phyloP scores from a whole-genome alignment of 2,113 vertebrate genomes.

The Xiphias gladius region DNA sequence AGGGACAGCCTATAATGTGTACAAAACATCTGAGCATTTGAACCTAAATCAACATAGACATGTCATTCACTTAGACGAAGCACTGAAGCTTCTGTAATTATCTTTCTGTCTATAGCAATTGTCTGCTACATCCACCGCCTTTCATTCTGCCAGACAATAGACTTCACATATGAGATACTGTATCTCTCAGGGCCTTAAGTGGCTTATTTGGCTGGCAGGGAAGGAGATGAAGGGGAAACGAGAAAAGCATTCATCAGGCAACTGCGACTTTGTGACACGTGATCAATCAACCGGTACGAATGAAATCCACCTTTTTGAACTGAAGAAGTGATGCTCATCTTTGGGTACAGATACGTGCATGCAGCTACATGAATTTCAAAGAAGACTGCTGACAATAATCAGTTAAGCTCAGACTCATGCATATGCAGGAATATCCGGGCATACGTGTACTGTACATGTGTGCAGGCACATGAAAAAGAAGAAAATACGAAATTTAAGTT shows the following conservation, averaged over 20 bases:
- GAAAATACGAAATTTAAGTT: not conserved
- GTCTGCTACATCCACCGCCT: constrained; percentile 50
- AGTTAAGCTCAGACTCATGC: not conserved
- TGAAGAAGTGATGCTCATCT: constrained; percentile 23
- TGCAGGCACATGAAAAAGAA: not conserved
- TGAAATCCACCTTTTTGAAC: constrained; percentile 46
- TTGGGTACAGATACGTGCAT: not conserved
- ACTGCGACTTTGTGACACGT: constrained; percentile 54
- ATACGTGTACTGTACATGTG: not conserved
- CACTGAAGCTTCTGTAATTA: constrained; percentile 65
- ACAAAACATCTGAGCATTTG: constrained; percentile 45
- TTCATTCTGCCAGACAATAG: constrained; percentile 64
- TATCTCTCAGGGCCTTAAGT: constrained; percentile 56
- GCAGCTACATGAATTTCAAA: constrained; percentile 17
- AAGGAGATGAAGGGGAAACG: constrained; percentile 51
- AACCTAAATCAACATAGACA: constrained; percentile 68
- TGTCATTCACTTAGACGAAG: constrained; percentile 64
- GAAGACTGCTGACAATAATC: constrained; percentile 4
- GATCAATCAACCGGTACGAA: constrained; percentile 53
- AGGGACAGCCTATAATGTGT: constrained; percentile 30
- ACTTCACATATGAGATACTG: constrained; percentile 63
- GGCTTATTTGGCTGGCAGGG: constrained; percentile 60
- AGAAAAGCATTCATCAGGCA: constrained; percentile 47
- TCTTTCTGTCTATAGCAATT: constrained; percentile 71
- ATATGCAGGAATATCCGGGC: not conserved